phyloP scores from a whole-genome alignment of 2,113 vertebrate species.

The Climacteris rufus region DNA sequence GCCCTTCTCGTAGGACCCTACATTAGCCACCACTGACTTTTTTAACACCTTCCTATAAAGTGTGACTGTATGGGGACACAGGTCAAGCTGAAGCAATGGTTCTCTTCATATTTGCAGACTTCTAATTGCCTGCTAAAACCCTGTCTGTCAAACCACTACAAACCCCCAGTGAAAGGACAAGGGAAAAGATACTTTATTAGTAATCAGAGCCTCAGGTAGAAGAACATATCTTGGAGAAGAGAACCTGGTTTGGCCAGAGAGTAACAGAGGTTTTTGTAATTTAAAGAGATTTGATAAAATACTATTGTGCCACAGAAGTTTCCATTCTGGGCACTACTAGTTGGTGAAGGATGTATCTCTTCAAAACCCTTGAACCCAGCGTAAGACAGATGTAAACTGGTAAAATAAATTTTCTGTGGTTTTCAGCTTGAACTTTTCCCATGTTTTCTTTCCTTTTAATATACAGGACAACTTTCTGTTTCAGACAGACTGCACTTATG shows the following conservation, averaged over 20 bases:
- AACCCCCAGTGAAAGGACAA: neutral
- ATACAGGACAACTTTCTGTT: neutral
- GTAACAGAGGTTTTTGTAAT: neutral
- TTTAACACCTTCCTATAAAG: neutral
- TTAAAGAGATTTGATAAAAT: neutral
- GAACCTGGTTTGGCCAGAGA: neutral
- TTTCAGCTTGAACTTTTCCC: neutral
- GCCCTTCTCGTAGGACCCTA: neutral
- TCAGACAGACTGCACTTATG: neutral
- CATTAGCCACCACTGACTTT: neutral
- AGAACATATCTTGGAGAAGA: neutral
- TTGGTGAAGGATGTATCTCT: fast-evolving
- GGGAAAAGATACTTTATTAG: neutral
- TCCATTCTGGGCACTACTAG: neutral
- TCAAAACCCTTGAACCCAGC: neutral
- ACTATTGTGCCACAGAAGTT: neutral
- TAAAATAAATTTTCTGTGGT: neutral
- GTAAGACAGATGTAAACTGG: neutral
- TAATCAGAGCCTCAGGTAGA: neutral
- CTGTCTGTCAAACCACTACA: too few relatives aligned
- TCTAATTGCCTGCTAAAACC: neutral
- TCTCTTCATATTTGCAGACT: neutral
- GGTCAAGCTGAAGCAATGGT: neutral
- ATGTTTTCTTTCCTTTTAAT: neutral
- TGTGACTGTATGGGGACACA: neutral